Evolutionary conservation across 2,888 invertebrate species (phyloP), one percentile per base, ranked within the genome.

Genomic region (Allolobophora icterica): DNA sequence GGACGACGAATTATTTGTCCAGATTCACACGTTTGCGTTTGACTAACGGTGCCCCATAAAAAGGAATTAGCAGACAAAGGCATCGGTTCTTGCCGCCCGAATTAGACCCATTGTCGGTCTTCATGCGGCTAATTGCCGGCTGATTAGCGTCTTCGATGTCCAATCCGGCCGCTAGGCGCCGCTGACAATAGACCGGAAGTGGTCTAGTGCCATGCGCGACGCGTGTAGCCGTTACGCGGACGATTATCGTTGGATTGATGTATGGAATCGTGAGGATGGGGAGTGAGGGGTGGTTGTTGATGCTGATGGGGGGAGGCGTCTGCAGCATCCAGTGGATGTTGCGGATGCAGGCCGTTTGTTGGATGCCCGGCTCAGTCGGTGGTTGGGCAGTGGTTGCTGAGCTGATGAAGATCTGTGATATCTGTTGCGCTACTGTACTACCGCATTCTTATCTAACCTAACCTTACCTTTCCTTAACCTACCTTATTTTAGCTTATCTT

Each of bases 161-260:
- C 45, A 13, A 45, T 45, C 11, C 71, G 71, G 71, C 8, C 71
- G 71, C 71, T 13, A 71, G 71, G n/a, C 5, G 71, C 11, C 71
- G 71, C 71, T 1, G n/a, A 71, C 71, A 71, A 71, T 71, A 11
- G n/a, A 71, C 71, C 71, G 71, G 71, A 71, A n/a, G 71, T 71
- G n/a, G 71, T 71, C 71, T n/a, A 71, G 71, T 71, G 71, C 71
- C 71, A 71, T 71, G n/a, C n/a, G 71, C 71, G 30, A 71, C 71
- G 71, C 71, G 71, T 71, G 71, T 30, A 71, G n/a, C n/a, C n/a
- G 71, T 71, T n/a, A 71, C n/a, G 6, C 71, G 71, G n/a, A 8
- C 71, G 71, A 71, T 71, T 71, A 71, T 8, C 71, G 71, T n/a
- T 71, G 30, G 71, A 71, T 71, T 71, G 71, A 71, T 71, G 71